phyloP scores from a whole-genome alignment of 2,113 vertebrate genomes.

The Camelus dromedarius region DNA sequence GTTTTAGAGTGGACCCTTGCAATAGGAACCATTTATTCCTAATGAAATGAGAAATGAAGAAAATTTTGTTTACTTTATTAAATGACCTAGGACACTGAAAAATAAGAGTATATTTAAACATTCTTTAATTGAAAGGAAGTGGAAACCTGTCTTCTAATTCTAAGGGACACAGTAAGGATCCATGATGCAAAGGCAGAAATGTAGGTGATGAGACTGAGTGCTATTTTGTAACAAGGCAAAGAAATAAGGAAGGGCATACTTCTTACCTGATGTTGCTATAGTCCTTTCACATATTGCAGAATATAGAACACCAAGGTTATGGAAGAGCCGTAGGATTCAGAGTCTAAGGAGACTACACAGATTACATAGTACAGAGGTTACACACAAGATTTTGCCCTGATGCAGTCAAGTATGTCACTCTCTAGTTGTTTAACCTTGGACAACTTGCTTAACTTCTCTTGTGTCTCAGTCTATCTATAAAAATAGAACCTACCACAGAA shows the following conservation, averaged over 20 bases:
- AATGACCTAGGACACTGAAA: not conserved
- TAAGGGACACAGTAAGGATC: not conserved
- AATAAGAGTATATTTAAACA: not conserved
- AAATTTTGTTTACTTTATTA: not conserved
- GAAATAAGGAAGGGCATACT: not conserved
- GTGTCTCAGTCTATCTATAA: not conserved
- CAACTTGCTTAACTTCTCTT: not conserved
- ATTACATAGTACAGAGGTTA: not conserved
- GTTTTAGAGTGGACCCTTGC: not conserved
- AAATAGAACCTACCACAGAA: not conserved
- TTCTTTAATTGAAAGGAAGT: conserved; percentile 10
- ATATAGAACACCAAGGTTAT: not conserved
- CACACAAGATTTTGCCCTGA: not conserved
- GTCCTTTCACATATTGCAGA: not conserved
- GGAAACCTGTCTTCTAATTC: conserved; percentile 4
- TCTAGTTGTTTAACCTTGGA: not conserved
- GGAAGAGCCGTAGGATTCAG: not conserved
- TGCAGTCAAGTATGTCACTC: not conserved
- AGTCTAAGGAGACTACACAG: not conserved
- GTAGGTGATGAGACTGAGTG: not conserved
- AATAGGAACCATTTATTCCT: not conserved
- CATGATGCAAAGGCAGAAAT: conserved; percentile 38
- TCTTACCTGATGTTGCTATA: not conserved
- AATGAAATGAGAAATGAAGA: conserved; percentile 4
- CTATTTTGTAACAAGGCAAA: conserved; percentile 20